Base-by-base conservation (phyloP, 2,888 invertebrate genomes). In the Trichopoda pennipes region DNA sequence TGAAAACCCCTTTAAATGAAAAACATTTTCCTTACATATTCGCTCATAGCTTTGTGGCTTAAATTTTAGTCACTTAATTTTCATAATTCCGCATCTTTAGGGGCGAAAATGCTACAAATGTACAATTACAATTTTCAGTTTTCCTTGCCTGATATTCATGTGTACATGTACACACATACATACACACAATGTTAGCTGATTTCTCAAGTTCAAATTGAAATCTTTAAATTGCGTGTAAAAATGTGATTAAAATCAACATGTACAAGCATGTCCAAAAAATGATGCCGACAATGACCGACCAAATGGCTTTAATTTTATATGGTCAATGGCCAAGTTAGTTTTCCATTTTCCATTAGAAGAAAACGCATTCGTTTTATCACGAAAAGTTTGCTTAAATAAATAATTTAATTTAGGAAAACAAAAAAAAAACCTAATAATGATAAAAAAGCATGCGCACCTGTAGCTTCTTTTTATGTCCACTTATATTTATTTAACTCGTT, bases 141-240 rank as follows among this genome's bases (percentile, higher is more conserved):
- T 28, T 28, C 28, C 28, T 7, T 28, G 28, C 28, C 28, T 28
- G 28, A 28, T 8, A 28, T 1, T 28, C 3, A 4, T 28, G 6
- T n/a, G n/a, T n/a, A n/a, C n/a, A n/a, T n/a, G n/a, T n/a, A n/a
- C n/a, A n/a, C n/a, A n/a, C n/a, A n/a, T 4, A 28, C 28, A 28
- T 28, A 28, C 28, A 28, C 28, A 28, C 28, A 28, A 28, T 6
- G 17, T 17, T 49, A 19, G n/a, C 35, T 44, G 56, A 28, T 77
- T 79, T 81, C 85, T 81, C 85, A 85, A 85, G 85, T 85, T 85
- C 85, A 85, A 81, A 80, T 74, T 76, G n/a, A 81, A 84, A 84
- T 76, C 76, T 77, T 73, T 61, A 84, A 82, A 83, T 85, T 86
- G 87, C 87, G 87, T 87, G 87, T 84, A 84, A 84, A 82, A 78